Conservation (phyloP, 2,888 invertebrate species). For the Nemotelus nigrinus region DNA sequence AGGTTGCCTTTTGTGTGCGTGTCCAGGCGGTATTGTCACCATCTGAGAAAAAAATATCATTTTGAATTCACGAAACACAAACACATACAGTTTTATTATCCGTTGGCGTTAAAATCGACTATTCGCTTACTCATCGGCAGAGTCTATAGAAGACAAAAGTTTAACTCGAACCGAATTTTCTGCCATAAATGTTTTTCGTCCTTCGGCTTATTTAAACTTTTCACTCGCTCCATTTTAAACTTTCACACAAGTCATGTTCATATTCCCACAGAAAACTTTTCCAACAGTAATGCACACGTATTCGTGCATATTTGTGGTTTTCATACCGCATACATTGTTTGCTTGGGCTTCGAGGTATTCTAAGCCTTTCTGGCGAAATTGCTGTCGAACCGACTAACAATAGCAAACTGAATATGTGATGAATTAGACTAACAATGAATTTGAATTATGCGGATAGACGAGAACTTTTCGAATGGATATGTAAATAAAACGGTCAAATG, state of each 20-base stretch:
- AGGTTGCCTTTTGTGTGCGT: too few species aligned
- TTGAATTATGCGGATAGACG: background rate
- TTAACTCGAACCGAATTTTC: too few species aligned
- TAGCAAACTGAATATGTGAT: slow-evolving; percentile 1
- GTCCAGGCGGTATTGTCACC: too few species aligned
- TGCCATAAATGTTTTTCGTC: too few species aligned
- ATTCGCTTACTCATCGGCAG: too few species aligned
- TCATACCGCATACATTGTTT: background rate
- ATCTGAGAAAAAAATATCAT: too few species aligned
- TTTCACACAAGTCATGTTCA: slow-evolving; percentile 1
- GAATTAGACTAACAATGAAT: slow-evolving; percentile 27
- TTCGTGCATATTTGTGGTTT: slow-evolving; percentile 9
- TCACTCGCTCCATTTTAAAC: too few species aligned
- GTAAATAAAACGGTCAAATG: background rate
- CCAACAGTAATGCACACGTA: background rate
- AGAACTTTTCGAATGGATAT: slow-evolving; percentile 11
- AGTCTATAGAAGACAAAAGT: too few species aligned
- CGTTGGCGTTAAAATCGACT: too few species aligned
- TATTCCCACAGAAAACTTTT: slow-evolving; percentile 30
- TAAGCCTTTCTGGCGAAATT: background rate
- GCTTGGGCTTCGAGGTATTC: background rate
- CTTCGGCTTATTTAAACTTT: too few species aligned
- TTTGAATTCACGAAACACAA: too few species aligned
- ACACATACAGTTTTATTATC: too few species aligned
- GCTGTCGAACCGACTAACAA: background rate